Evolutionary conservation across 2,797 vertebrate genomes (phyloP), one percentile per base, ranked within the genome.

Genomic region (Acipenser ruthenus): DNA sequence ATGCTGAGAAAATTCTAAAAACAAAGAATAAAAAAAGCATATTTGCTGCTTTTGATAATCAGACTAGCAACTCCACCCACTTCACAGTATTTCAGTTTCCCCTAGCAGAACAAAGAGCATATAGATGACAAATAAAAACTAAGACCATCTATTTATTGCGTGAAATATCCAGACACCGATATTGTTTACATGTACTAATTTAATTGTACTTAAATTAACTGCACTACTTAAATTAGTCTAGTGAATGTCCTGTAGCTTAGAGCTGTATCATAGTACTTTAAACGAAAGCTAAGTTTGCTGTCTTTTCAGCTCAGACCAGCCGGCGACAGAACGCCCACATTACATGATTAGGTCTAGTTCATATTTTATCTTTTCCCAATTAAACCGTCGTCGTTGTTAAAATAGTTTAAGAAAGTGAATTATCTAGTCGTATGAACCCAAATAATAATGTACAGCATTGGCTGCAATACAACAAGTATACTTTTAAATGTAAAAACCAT

Each of bases 241-340:
- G 63, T 65, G 47, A 8, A 13, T 47, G 49, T 52, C 23, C 60
- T 64, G 68, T 64, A 73, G 67, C 71, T 70, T 56, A 12, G 15
- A 60, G 60, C 59, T 60, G 48, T 58, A 70, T 60, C 15, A 18
- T 18, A 18, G 1, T 50, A 66, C 53, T 47, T 50, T 49, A 53
- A 79, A 80, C 77, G 75, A 67, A 76, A 52, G 68, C 52, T 71
- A 49, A 37, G 2, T 37, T 37, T 37, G 23, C 23, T 3, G 23
- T 37, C 4, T 37, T 37, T 18, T 18, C 15, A 18, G 15, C 15
- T 37, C 23, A 37, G 23, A 37, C 23, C 23, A 37, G 23, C 2
- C 2, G 23, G 23, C 23, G 4, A 4, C 4, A 37, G 23, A 37
- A 37, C 23, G 23, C 23, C 23, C 23, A 37, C 23, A 37, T 37